Base-by-base conservation (phyloP, 1,140 invertebrate species). In the Atta texana region DNA sequence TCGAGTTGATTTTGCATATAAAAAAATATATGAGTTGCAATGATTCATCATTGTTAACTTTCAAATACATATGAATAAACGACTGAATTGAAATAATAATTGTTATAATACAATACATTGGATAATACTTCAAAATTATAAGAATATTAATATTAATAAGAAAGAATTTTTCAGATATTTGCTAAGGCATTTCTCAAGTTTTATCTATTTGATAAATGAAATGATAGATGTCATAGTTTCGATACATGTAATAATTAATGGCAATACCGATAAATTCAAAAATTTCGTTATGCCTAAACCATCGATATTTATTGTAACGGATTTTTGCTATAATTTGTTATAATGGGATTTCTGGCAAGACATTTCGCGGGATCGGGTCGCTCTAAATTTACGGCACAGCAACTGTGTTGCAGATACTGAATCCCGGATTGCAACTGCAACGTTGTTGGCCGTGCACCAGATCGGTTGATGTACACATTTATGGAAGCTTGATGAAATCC, bases 311-410 rank as follows among this genome's bases (percentile, higher is more conserved):
- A 21, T 82, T 59, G 34, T 61, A 75, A 75, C 55, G 55, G 69
- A 74, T 61, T 75, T 61, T 21, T 49, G 18, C 18, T 44, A 53
- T 61, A 61, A 74, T 61, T 75, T 28, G 8, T 75, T 61, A 34
- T 75, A 84, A 84, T 69, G 80, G 80, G 39, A 75, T 84, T 61
- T 84, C 69, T 74, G 39, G 55, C 80, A 49, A 84, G 80, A 74
- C 44, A 61, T 74, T 84, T 84, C 51, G 69, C 57, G 55, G 31
- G 57, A 24, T 84, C 18, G 39, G 39, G 12, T 39, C 55, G 28
- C 69, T 61, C 80, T 84, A 84, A 84, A 84, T 84, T 75, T 75
- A 75, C 44, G 24, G 34, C 69, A 49, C 69, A 34, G 66, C 53
- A 44, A 72, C 68, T 31, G 18, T 31, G 18, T 44, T 21, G 34